phyloP scores from a whole-genome alignment of 2,113 vertebrate genomes.

The Misgurnus anguillicaudatus region DNA sequence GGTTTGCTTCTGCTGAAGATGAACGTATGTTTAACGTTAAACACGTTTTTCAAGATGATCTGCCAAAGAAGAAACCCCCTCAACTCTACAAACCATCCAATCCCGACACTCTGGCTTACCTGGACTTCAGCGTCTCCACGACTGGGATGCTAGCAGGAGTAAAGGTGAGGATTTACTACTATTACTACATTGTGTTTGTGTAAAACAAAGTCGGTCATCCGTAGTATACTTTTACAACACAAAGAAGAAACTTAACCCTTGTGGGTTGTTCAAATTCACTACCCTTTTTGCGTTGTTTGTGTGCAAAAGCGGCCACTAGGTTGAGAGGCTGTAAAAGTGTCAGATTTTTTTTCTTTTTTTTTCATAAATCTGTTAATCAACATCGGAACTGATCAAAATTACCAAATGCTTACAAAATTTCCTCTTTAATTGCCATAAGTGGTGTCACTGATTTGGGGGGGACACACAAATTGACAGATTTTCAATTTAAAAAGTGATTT shows the following conservation, averaged over 20 bases:
- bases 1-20: not conserved
- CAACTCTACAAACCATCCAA: conserved; percentile 96
- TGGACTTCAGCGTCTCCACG: conserved; percentile 98
- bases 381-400: too few relatives aligned
- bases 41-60: conserved; percentile 80
- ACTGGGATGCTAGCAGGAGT: conserved; percentile 98
- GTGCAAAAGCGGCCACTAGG: too few relatives aligned
- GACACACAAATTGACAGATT: too few relatives aligned
- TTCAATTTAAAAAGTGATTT: too few relatives aligned
- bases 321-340: too few relatives aligned
- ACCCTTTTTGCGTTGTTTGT: too few relatives aligned
- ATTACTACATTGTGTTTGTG: not conserved
- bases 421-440: too few relatives aligned
- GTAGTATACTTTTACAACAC: not conserved
- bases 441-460: too few relatives aligned
- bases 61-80: conserved; percentile 97
- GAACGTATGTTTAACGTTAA: conserved; percentile 32
- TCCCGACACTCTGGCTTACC: conserved; percentile 94
- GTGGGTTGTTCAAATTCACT: too few relatives aligned
- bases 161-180: conserved; percentile 76
- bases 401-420: too few relatives aligned
- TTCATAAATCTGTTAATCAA: too few relatives aligned
- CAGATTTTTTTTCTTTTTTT: too few relatives aligned
- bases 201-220: not conserved
- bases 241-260: not conserved